Evolutionary conservation across 2,888 invertebrate species (phyloP), one percentile per base, ranked within the genome.

Genomic region (Thecocarcelia acutangulata): DNA sequence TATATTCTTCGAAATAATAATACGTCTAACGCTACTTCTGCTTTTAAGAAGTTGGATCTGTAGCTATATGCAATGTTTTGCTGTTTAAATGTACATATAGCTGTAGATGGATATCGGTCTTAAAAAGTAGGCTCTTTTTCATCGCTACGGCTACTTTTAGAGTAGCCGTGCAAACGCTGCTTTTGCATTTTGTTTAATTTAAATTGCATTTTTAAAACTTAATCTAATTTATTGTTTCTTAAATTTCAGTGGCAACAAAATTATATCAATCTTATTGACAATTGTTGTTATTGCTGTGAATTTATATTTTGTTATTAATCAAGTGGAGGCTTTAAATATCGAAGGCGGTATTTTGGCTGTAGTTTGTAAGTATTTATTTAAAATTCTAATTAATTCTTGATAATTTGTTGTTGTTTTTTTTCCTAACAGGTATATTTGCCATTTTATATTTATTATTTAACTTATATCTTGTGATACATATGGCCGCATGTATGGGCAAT

Each of bases 281-380:
- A 87, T 94, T 8, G 88, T 94, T 48, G 95, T 97, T 5, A 95
- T 97, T 86, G 91, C 90, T 5, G 96, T 97, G 85, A 97, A 97
- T 89, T 92, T 96, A 80, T 96, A 93, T 88, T 96, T 96, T 89
- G 95, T 96, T 12, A 90, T 93, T 17, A 92, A 92, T 68, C 93
- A 93, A 83, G 93, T 95, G 0, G 88, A 92, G 24, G 87, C 90
- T 1, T 84, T 93, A 6, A 86, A 92, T 28, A 84, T 89, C 15
- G 84, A 90, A 42, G 91, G 91, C 88, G 90, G 88, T 50, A 86
- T 91, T 68, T 89, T 93, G 87, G 87, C 90, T 0, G 66, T 92
- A 77, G 91, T 93, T 59, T 90, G 88, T 92, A 83, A 89, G 88
- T 85, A 64, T 44, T 28, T 17, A 8, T 17, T 50, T 42, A 12